Evolutionary conservation across 2,797 vertebrate species (phyloP), one percentile per base, ranked within the genome.

Genomic region (Periophthalmus magnuspinnatus): DNA sequence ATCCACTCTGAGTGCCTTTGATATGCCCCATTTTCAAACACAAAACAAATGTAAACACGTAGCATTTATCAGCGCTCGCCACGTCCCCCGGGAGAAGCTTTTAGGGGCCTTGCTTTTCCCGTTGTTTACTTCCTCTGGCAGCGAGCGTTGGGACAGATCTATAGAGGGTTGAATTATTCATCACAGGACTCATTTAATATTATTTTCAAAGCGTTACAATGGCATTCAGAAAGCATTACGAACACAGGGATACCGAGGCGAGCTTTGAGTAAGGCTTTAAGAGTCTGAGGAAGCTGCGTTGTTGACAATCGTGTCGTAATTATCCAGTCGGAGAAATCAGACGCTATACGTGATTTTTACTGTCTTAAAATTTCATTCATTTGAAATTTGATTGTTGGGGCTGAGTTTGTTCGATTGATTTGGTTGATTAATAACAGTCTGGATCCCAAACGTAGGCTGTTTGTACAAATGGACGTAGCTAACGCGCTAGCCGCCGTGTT

Each of bases 111-210:
- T 17, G 0, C 19, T 69, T 77, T 59, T 78, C 65, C 67, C 83
- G 50, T 68, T 79, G 85, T 82, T 82, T 75, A 80, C 78, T 84
- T 84, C 72, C 78, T 69, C 75, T 84, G 75, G 73, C 72, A 76
- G 65, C 24, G 60, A 63, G 50, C 21, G 55, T 57, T 63, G 66
- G 68, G 38, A 58, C 56, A 70, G 55, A 78, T 58, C 70, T 54
- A 68, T 36, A 68, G 55, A 57, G 68, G 34, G 47, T 66, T 85
- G 64, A 88, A 90, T 86, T 81, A 86, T 87, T 87, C 78, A 86
- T 77, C 70, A 65, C 45, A 74, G 64, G 64, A 58, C 68, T 74
- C 68, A 77, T 78, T 74, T 63, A 81, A 81, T 70, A 69, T 33
- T 55, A 71, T 84, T 75, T 81, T 65, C 70, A 72, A 74, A 76